Percentiles rank a stretch among this genome's conserved stretches.
phyloP scores from a whole-genome alignment of 2,113 vertebrate species.

The Oophaga pumilio region DNA sequence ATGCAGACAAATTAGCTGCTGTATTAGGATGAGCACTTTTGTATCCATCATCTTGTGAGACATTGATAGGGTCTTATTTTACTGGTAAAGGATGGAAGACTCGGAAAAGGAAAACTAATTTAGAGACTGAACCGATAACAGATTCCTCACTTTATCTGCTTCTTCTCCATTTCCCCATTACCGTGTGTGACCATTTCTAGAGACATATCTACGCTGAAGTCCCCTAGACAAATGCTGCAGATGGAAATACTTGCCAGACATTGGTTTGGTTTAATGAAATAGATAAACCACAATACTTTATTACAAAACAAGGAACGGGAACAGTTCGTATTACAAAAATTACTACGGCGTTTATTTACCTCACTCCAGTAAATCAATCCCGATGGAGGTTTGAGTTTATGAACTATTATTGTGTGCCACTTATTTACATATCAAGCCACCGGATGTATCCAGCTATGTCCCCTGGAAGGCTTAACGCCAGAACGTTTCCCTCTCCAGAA shows the following conservation, averaged over 20 bases:
- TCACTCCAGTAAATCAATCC: constrained; percentile 57
- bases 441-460: constrained; percentile 51
- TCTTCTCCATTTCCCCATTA: constrained; percentile 34
- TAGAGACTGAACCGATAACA: constrained; percentile 29
- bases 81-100: constrained; percentile 24
- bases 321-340: constrained; percentile 39
- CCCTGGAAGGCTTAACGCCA: constrained; percentile 53
- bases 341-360: constrained; percentile 55
- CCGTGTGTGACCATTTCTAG: constrained; percentile 40
- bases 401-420: constrained; percentile 52
- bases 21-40: constrained; percentile 18
- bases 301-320: constrained; percentile 43
- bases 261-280: constrained; percentile 49
- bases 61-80: constrained; percentile 28
- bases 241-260: constrained; percentile 46
- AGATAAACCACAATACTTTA: constrained; percentile 53
- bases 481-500: constrained; percentile 40
- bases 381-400: constrained; percentile 53
- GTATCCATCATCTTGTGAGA: constrained; percentile 26
- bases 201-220: constrained; percentile 26
- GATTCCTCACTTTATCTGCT: constrained; percentile 30
- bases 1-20: constrained; percentile 20
- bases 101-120: constrained; percentile 36
- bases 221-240: constrained; percentile 33
- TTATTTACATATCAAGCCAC: constrained; percentile 57